phyloP scores from a whole-genome alignment of 2,113 vertebrate genomes.

The Orcinus orca region DNA sequence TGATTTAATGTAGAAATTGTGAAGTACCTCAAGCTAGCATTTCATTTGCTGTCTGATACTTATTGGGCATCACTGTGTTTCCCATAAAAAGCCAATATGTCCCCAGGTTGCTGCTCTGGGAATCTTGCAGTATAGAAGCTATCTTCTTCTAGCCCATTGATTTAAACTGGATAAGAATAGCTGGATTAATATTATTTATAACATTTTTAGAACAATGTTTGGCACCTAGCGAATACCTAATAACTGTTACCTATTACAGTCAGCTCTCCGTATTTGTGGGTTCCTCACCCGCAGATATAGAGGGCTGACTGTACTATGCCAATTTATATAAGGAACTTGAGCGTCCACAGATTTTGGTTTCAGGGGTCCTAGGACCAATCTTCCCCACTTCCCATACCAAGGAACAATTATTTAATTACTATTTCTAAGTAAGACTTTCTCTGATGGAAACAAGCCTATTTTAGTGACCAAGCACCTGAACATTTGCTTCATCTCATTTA shows the following conservation, averaged over 20 bases:
- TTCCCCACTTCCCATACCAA: neutral
- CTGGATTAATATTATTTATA: neutral
- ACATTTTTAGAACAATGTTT: neutral
- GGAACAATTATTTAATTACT: neutral
- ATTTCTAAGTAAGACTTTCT: neutral
- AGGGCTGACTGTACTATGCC: neutral
- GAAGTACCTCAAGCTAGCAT: neutral
- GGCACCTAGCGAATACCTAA: neutral
- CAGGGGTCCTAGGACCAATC: neutral
- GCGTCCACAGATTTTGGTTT: neutral
- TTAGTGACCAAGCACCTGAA: neutral
- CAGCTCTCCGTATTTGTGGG: neutral
- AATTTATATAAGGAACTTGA: neutral
- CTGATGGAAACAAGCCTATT: neutral
- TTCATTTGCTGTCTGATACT: neutral
- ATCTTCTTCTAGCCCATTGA: neutral
- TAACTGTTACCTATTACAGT: neutral
- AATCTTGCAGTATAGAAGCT: neutral
- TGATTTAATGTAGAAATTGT: neutral
- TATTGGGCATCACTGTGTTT: neutral
- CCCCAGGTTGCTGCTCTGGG: neutral
- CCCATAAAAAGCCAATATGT: neutral
- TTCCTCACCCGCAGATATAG: neutral
- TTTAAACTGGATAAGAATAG: neutral
- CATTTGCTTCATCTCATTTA: conserved; percentile 5